These are phyloP conservation scores for Altica lythri DNA, from an alignment of 2,888 invertebrate genomes.

Conservation along the genomic window DNA sequence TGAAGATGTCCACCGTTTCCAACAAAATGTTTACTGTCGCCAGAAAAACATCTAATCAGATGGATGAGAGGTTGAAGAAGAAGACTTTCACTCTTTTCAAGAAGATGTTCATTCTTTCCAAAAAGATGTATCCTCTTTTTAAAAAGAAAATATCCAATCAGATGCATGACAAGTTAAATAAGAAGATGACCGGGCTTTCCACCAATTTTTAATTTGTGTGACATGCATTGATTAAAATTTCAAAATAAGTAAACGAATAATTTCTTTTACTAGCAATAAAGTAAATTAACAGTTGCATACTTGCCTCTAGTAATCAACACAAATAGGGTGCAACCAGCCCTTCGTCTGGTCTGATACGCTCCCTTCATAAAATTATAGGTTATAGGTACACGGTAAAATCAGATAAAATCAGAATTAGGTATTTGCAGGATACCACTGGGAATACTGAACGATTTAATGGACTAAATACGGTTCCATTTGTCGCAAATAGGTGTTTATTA, in stretches of 20 bases:
- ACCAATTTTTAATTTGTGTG: too few relatives aligned
- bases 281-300: constrained; percentile 28
- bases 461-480: constrained; percentile 15
- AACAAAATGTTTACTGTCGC: too few relatives aligned
- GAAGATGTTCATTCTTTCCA: too few relatives aligned
- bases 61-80: too few relatives aligned
- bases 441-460: constrained; percentile 25
- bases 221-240: constrained; percentile 30
- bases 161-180: too few relatives aligned
- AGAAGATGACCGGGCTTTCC: too few relatives aligned
- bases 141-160: too few relatives aligned
- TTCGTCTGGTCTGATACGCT: constrained; percentile 9
- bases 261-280: constrained; percentile 33
- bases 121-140: too few relatives aligned
- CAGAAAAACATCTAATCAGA: too few relatives aligned
- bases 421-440: constrained; percentile 23
- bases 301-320: constrained; percentile 30
- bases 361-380: constrained; percentile 29
- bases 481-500: constrained; percentile 24
- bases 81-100: too few relatives aligned
- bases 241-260: constrained; percentile 25
- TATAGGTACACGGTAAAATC: constrained; percentile 26
- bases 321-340: constrained; percentile 23
- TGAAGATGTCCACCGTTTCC: too few relatives aligned
- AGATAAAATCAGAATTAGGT: constrained; percentile 30